Evolutionary conservation across 2,113 vertebrate genomes (phyloP), one percentile per base, ranked within the genome.

Genomic region (Paracanthobrama guichenoti): DNA sequence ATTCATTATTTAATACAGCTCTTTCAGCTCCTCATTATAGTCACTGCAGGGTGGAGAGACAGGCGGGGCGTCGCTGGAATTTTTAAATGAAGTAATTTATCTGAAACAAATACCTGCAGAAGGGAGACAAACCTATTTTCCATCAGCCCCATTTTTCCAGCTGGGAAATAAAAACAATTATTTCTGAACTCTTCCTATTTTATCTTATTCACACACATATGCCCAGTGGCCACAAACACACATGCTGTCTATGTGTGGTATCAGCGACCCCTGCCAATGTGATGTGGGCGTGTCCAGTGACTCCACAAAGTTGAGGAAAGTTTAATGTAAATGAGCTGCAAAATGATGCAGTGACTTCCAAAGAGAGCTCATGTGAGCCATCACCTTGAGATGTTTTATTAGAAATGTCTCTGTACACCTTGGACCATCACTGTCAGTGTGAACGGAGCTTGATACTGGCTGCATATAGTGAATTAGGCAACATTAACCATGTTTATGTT

Each of bases 21-120:
- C 75, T 80, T 57, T 76, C 50, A 72, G 14, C 78, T 78, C 83
- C 91, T 93, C 88, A 92, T 92, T 92, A 91, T 81, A 84, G 85
- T 66, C 26, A 16, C 85, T 82, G 87, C 88, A 86, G 86, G 88
- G 85, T 16, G 77, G 90, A 82, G 83, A 60, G 85, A 90, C 88
- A 87, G 89, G 86, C 85, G 80, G 88, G 18, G 85, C 48, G 64
- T 69, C 57, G 74, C 79, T 84, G 28, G 86, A 84, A 89, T 89
- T 88, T 89, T 88, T 88, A 89, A 88, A 90, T 90, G 90, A 89
- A 91, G 81, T 90, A 86, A 91, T 91, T 92, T 92, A 90, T 84
- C 85, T 46, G 84, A 85, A 85, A 92, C 91, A 90, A 91, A 94
- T 92, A 89, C 80, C 82, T 86, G 83, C 60, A 80, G 39, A 55